Conservation (phyloP, 1,140 invertebrate genomes). For the Drosophila suzukii region DNA sequence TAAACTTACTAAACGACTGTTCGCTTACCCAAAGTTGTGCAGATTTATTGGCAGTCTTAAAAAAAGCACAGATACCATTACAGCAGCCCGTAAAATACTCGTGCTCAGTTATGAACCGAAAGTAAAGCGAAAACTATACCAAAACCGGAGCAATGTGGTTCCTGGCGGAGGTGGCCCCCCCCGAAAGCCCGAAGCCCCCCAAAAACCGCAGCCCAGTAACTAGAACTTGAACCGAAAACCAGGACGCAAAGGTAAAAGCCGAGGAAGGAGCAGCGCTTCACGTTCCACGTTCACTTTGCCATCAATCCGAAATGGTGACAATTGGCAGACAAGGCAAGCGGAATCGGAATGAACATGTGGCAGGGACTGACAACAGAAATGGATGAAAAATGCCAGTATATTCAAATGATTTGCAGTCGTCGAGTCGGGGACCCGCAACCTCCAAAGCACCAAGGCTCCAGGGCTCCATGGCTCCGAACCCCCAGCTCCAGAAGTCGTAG, state of each 20-base stretch:
- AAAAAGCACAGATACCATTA: conserved; percentile 16
- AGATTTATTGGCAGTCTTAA: conserved; percentile 52
- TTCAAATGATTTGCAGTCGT: conserved; percentile 74
- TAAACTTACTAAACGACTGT: not conserved
- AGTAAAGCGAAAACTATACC: conserved; percentile 40
- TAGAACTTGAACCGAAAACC: conserved; percentile 24
- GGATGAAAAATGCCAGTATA: conserved; percentile 43
- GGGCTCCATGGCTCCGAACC: not conserved
- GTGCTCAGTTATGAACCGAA: conserved; percentile 38
- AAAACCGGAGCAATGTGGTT: conserved; percentile 30
- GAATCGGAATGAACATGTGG: conserved; percentile 49
- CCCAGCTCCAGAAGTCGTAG: conserved; percentile 10
- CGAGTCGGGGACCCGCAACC: not conserved
- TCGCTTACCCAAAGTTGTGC: conserved; percentile 19
- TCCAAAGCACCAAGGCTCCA: not conserved
- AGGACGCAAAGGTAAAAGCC: not conserved
- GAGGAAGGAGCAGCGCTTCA: conserved; percentile 12
- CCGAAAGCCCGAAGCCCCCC: not conserved
- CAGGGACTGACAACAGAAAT: conserved; percentile 35
- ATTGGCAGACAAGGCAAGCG: conserved; percentile 59
- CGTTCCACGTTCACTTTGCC: conserved; percentile 31
- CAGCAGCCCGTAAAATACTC: conserved; percentile 22
- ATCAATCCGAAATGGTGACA: conserved; percentile 76
- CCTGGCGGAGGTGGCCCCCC: not conserved
- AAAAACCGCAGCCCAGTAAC: conserved; percentile 19